phyloP scores from a whole-genome alignment of 2,888 invertebrate species.

The Diabrotica balteata region DNA sequence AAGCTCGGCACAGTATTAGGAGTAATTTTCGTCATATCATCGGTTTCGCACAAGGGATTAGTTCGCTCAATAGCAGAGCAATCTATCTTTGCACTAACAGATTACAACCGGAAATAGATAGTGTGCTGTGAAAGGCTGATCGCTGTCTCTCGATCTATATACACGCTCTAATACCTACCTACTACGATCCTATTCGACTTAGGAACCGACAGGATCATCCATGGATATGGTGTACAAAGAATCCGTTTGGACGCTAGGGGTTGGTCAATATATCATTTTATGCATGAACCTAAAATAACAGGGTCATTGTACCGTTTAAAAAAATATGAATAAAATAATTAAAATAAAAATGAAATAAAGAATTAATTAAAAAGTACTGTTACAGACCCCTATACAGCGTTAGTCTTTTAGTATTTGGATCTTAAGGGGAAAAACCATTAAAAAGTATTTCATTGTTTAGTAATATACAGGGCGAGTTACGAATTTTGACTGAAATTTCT shows the following conservation, averaged over 20 bases:
- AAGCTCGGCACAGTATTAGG: constrained; percentile 1
- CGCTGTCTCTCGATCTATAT: constrained; percentile 39
- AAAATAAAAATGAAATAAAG: too few species aligned
- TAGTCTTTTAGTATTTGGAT: too few species aligned
- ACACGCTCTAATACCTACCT: constrained; percentile 15
- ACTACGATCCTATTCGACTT: background rate
- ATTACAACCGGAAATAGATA: constrained; percentile 56
- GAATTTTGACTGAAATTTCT: too few species aligned
- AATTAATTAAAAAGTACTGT: too few species aligned
- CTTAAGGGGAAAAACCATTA: too few species aligned
- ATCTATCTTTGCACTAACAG: constrained; percentile 57
- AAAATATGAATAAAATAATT: too few species aligned
- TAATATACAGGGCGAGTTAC: too few species aligned
- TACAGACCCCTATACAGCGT: too few species aligned
- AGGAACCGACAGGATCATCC: constrained; percentile 10
- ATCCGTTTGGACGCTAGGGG: background rate
- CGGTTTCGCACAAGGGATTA: constrained; percentile 53
- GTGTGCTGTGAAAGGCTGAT: constrained; percentile 48
- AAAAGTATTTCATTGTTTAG: too few species aligned
- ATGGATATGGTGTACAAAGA: constrained; percentile 5
- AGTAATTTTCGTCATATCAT: constrained; percentile 53
- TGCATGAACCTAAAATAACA: background rate
- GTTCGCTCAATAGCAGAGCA: constrained; percentile 56
- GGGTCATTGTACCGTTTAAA: too few species aligned
- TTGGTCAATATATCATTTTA: background rate